Evolutionary conservation across 2,113 vertebrate species (phyloP).

Genomic region (Mesocricetus auratus): DNA sequence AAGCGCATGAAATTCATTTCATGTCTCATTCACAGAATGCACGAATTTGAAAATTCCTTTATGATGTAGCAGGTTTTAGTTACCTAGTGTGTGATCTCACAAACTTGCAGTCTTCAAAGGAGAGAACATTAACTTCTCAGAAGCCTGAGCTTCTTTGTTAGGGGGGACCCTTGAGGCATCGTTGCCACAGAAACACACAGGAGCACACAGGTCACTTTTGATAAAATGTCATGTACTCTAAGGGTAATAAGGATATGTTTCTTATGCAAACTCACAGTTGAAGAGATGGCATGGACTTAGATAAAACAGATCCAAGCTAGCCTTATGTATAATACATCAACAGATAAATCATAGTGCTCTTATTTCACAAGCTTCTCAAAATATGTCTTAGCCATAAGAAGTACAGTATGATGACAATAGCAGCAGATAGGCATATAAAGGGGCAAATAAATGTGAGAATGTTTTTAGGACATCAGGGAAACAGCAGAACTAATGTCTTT

Average conservation of each 20-base stretch:
- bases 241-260: conserved; percentile 63
- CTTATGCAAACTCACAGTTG: conserved; percentile 69
- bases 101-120: conserved; percentile 80
- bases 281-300: conserved; percentile 58
- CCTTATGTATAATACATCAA: conserved; percentile 74
- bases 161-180: conserved; percentile 47
- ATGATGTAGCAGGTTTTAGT: conserved; percentile 83
- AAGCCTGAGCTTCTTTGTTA: conserved; percentile 68
- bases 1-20: conserved; percentile 86
- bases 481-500: conserved; percentile 26
- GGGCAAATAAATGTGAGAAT: conserved; percentile 30
- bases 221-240: conserved; percentile 70
- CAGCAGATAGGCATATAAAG: conserved; percentile 26
- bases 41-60: conserved; percentile 86
- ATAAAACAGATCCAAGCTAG: conserved; percentile 65
- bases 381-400: conserved; percentile 52
- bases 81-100: conserved; percentile 78
- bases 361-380: conserved; percentile 43
- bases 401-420: background rate
- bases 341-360: conserved; percentile 51
- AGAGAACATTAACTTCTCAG: conserved; percentile 76
- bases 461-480: background rate
- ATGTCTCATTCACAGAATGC: conserved; percentile 85
- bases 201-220: conserved; percentile 72
- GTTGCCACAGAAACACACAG: conserved; percentile 61